Evolutionary conservation across 2,113 vertebrate species (phyloP), one percentile per base, ranked within the genome.

Genomic region (Polypterus bichir): DNA sequence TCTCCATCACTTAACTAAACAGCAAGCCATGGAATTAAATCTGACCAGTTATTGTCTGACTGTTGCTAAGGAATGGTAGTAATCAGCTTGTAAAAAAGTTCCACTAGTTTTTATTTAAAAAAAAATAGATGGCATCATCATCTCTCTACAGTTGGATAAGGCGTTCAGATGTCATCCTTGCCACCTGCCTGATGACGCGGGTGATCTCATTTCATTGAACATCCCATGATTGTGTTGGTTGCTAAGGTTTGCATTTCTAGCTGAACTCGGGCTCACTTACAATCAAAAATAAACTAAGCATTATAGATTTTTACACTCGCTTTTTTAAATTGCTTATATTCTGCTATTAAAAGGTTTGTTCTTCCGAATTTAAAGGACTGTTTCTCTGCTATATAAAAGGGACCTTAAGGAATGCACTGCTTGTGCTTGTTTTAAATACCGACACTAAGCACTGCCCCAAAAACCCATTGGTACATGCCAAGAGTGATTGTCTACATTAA

Each of bases 181-280:
- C 80, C 84, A 85, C 83, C 84, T 84, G 81, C 78, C 75, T n/a
- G 77, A 6, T 77, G 79, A 71, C 67, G 77, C 79, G 81, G 75
- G 79, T 78, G 83, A 79, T 75, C 70, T 74, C 69, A 72, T 79
- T 79, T 80, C 80, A 81, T 79, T 76, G 81, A 74, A 70, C 81
- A 84, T 86, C 84, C 83, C 72, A 79, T 85, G 84, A 76, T 81
- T 71, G 72, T 74, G 70, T 69, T 69, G 73, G 77, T 74, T 69
- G 77, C 76, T 77, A 79, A 84, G 81, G 83, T 84, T 84, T 80
- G 78, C 76, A 83, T 82, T 82, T 77, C 82, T 27, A 75, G 79
- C 81, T 85, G 81, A 83, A 84, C 81, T 85, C 79, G 80, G 80
- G 80, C 83, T 80, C 81, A 71, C 71, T 78, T 82, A 83, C 80